Percentiles rank a stretch among this genome's conserved stretches.
phyloP scores from a whole-genome alignment of 2,888 invertebrate genomes.

The Macropis europaea region DNA sequence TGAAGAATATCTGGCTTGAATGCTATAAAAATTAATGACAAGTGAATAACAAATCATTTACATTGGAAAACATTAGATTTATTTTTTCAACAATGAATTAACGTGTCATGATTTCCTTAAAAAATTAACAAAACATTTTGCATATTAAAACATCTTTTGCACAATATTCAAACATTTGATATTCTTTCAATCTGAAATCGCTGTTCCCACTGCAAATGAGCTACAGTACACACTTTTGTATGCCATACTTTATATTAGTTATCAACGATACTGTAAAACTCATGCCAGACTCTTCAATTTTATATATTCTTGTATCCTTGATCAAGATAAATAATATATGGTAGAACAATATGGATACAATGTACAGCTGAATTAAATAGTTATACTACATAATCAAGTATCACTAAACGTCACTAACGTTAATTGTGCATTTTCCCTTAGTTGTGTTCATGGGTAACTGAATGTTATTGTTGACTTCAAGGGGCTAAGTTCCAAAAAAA shows the following conservation, averaged over 20 bases:
- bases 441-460: conserved; percentile 57
- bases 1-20: conserved; percentile 60
- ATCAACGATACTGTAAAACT: conserved; percentile 49
- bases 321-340: conserved; percentile 57
- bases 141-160: conserved; percentile 27
- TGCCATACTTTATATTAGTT: conserved; percentile 30
- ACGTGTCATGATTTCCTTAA: conserved; percentile 29
- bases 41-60: conserved; percentile 48
- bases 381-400: conserved; percentile 57
- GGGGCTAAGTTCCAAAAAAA: conserved; percentile 69
- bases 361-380: conserved; percentile 63
- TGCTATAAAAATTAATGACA: conserved; percentile 32
- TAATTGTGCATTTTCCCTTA: conserved; percentile 59
- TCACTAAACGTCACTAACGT: conserved; percentile 62
- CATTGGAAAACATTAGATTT: conserved; percentile 44
- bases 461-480: conserved; percentile 61
- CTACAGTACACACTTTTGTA: conserved; percentile 23
- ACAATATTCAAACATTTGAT: conserved; percentile 28
- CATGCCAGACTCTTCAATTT: conserved; percentile 53
- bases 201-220: conserved; percentile 40
- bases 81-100: conserved; percentile 43
- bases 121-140: conserved; percentile 37
- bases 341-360: conserved; percentile 58
- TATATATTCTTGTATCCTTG: conserved; percentile 49
- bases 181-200: conserved; percentile 9